phyloP scores from a whole-genome alignment of 2,888 invertebrate species.

The Folsomia candida region DNA sequence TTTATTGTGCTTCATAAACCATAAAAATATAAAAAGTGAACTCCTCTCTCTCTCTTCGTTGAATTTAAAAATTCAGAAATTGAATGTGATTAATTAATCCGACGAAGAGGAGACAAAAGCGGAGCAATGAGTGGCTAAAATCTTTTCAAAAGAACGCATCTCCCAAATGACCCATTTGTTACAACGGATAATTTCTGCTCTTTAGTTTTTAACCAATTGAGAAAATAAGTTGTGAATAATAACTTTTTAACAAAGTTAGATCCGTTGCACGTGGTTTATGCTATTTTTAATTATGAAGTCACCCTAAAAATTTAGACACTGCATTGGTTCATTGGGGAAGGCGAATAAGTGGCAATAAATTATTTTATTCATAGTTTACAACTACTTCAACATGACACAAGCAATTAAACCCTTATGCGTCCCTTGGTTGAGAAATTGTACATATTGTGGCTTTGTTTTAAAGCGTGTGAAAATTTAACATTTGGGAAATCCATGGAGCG shows the following conservation, averaged over 20 bases:
- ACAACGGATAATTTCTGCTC: neutral
- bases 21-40: no score
- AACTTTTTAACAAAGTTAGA: no score
- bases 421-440: no score
- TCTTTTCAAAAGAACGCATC: neutral
- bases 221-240: no score
- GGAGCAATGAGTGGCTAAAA: neutral
- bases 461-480: neutral
- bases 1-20: neutral
- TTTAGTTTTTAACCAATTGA: slow-evolving; percentile 12
- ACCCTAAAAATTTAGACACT: no score
- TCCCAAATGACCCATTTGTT: slow-evolving; percentile 19
- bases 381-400: neutral
- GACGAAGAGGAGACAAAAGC: slow-evolving; percentile 13
- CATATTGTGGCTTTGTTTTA: no score
- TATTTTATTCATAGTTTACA: neutral
- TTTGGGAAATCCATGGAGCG: neutral
- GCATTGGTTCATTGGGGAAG: no score
- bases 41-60: neutral
- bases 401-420: neutral
- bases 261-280: no score
- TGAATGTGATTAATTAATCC: slow-evolving; percentile 14
- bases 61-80: neutral
- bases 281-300: no score
- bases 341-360: neutral